A percentile compares a stretch with the other conserved stretches of the same genome.
phyloP scores from a whole-genome alignment of 1,140 invertebrate genomes.

The Leguminivora glycinivorella region DNA sequence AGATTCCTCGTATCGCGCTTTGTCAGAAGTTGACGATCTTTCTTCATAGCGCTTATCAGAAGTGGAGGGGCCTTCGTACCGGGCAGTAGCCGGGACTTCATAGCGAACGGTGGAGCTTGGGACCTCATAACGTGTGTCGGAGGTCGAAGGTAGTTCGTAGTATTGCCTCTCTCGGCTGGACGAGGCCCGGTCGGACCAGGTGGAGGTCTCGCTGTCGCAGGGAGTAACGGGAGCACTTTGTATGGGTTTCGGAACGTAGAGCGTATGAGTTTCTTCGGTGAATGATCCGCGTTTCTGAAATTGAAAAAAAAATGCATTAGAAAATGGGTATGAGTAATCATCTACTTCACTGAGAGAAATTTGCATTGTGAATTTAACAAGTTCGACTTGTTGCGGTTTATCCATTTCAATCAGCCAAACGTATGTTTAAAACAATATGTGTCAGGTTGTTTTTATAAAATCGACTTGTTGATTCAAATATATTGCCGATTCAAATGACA shows the following conservation, averaged over 20 bases:
- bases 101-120: slow-evolving; percentile 39
- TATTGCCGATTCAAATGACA: no score
- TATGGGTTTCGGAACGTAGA: slow-evolving; percentile 52
- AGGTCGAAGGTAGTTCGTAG: slow-evolving; percentile 37
- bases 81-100: slow-evolving; percentile 30
- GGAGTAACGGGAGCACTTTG: slow-evolving; percentile 67
- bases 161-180: slow-evolving; percentile 33
- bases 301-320: slow-evolving; percentile 6
- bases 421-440: no score
- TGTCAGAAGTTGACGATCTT: slow-evolving; percentile 38
- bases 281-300: slow-evolving; percentile 68
- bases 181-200: slow-evolving; percentile 52
- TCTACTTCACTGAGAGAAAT: no score
- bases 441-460: no score
- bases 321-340: not conserved
- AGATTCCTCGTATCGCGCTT: slow-evolving; percentile 44
- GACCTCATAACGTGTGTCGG: slow-evolving; percentile 43
- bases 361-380: no score
- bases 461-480: no score
- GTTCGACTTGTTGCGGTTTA: no score
- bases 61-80: slow-evolving; percentile 4
- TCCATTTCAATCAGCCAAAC: no score
- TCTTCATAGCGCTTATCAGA: not conserved
- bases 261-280: slow-evolving; percentile 53
- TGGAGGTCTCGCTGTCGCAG: slow-evolving; percentile 63